Conservation (phyloP, 1,140 invertebrate species). For the Drosophila guanche region DNA sequence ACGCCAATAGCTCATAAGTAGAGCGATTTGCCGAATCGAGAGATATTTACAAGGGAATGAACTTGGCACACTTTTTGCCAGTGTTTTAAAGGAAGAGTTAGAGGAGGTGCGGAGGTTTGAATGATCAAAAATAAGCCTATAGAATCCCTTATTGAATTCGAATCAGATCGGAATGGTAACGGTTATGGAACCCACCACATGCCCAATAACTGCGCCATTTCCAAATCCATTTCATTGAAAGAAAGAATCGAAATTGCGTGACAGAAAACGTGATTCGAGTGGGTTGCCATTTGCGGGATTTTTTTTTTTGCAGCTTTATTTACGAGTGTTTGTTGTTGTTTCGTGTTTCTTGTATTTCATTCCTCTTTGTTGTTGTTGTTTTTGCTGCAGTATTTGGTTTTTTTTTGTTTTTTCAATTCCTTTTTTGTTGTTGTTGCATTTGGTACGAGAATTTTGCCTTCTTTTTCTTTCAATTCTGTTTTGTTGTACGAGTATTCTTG, state of each 20-base stretch:
- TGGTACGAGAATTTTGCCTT: not conserved
- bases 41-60: not conserved
- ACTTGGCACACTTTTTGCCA: conserved; percentile 9
- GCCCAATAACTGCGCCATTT: conserved; percentile 41
- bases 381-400: conserved; percentile 31
- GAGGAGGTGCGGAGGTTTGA: too few species aligned
- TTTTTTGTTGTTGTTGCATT: conserved; percentile 6
- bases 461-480: not conserved
- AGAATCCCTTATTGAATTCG: too few species aligned
- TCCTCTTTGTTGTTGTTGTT: too few species aligned
- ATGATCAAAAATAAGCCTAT: too few species aligned
- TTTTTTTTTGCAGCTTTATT: too few species aligned
- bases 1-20: conserved; percentile 4
- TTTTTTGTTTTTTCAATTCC: conserved; percentile 22
- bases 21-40: conserved; percentile 1
- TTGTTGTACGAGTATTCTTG: conserved; percentile 7
- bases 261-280: conserved; percentile 59
- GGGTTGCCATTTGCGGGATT: conserved; percentile 12
- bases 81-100: too few species aligned
- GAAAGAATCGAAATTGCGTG: conserved; percentile 51
- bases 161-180: not conserved
- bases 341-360: too few species aligned
- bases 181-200: conserved; percentile 8
- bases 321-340: too few species aligned
- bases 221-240: conserved; percentile 51